Conservation (phyloP, 2,113 vertebrate species). For the Equus quagga region DNA sequence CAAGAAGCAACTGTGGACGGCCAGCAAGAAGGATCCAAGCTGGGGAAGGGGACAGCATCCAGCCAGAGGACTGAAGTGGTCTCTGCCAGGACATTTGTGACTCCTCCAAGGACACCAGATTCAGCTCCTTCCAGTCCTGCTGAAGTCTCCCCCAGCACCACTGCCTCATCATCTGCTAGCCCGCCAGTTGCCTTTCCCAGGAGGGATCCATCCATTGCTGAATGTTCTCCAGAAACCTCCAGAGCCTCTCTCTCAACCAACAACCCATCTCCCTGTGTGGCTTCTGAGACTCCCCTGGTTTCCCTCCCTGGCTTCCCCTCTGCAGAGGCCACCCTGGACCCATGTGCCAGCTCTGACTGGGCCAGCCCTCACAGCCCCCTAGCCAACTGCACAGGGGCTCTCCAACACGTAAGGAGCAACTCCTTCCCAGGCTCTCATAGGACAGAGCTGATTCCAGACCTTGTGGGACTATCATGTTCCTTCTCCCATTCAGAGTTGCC, state of each 20-base stretch:
- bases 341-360: background rate
- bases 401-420: slow-evolving; percentile 51
- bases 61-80: background rate
- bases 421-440: slow-evolving; percentile 59
- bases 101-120: background rate
- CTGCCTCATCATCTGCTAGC: background rate
- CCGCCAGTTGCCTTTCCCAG: background rate
- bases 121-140: background rate
- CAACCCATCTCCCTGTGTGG: background rate
- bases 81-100: background rate
- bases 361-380: background rate
- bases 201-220: background rate
- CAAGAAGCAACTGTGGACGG: background rate
- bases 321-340: background rate
- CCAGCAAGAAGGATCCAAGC: background rate
- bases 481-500: slow-evolving; percentile 69
- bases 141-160: background rate
- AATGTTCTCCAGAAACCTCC: background rate
- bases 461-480: slow-evolving; percentile 67
- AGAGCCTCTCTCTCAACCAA: fast-evolving
- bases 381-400: fast-evolving
- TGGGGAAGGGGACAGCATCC: background rate
- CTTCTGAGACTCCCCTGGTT: background rate
- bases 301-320: background rate
- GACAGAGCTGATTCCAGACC: slow-evolving; percentile 41